phyloP scores from a whole-genome alignment of 2,113 vertebrate genomes.

The Hucho hucho region DNA sequence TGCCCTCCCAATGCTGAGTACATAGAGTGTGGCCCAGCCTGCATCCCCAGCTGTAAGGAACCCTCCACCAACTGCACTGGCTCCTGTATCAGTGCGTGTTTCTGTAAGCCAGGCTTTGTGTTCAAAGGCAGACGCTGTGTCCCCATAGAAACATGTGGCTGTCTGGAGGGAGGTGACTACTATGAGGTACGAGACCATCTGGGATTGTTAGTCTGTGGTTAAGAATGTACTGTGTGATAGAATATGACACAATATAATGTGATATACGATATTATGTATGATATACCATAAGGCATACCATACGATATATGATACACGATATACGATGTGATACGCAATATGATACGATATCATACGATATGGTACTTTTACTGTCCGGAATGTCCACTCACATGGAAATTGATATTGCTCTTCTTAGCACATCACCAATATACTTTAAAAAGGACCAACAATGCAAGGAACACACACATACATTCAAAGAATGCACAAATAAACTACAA shows the following conservation, averaged over 20 bases:
- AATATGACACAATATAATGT: not conserved
- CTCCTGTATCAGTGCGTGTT: conserved; percentile 73
- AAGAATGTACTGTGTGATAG: not conserved
- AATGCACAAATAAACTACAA: too few species aligned
- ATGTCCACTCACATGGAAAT: too few species aligned
- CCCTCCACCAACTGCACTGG: conserved; percentile 70
- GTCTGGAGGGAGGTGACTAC: conserved; percentile 73
- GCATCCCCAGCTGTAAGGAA: conserved; percentile 65
- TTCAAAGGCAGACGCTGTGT: conserved; percentile 69
- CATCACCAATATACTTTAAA: too few species aligned
- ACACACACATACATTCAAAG: too few species aligned
- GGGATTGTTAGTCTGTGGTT: conserved; percentile 59
- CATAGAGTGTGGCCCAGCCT: conserved; percentile 68
- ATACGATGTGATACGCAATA: conserved; percentile 85
- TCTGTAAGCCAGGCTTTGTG: conserved; percentile 79
- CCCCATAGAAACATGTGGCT: conserved; percentile 73
- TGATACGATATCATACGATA: conserved; percentile 84
- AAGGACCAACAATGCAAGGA: too few species aligned
- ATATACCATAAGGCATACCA: conserved; percentile 20
- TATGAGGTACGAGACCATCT: conserved; percentile 67
- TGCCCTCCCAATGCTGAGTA: conserved; percentile 70
- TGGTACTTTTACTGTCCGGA: conserved; percentile 27
- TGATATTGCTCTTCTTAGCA: too few species aligned
- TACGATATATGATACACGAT: conserved; percentile 72
- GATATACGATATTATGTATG: not conserved